Evolutionary conservation across 1,140 invertebrate species (phyloP), one percentile per base, ranked within the genome.

Genomic region (Drosophila sturtevanti): DNA sequence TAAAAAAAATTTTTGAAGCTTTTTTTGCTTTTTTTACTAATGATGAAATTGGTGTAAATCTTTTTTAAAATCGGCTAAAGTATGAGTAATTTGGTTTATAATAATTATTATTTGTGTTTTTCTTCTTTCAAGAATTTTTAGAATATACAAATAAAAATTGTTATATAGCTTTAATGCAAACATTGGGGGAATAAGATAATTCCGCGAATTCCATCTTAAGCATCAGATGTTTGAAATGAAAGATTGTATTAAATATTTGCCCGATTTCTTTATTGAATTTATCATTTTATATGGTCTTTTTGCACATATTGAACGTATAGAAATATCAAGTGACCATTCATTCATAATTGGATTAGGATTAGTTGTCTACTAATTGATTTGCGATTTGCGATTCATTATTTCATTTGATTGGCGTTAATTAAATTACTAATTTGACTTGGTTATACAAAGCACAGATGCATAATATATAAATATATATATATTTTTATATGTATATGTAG

Each of bases 341-440:
- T n/a, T n/a, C 54, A 76, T 78, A 63, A 70, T 70, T 81, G 66
- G 71, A 79, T 78, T 76, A 72, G 74, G 67, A 85, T 85, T 85
- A 86, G 84, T 48, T 87, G 76, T 76, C 82, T 52, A 70, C 72
- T 73, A 87, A 81, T 65, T 76, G 82, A 69, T 76, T 76, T 82
- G 76, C 58, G 63, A 66, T 54, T 27, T 10, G 54, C 56, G 48
- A 56, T 44, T 74, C 44, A 68, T 71, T 59, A 74, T 77, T 54
- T 35, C 56, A 52, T 68, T 63, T 56, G 71, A 62, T 77, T 31
- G 64, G 74, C 73, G 72, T 89, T 89, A 82, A 79, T 87, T 82
- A 79, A 72, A 77, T 71, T 89, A 89, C 82, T 87, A 87, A 87
- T 82, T 86, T 87, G 82, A 87, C 82, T 87, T 75, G 82, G 84